Conservation (phyloP, 1,140 invertebrate genomes). For the Papilio machaon region DNA sequence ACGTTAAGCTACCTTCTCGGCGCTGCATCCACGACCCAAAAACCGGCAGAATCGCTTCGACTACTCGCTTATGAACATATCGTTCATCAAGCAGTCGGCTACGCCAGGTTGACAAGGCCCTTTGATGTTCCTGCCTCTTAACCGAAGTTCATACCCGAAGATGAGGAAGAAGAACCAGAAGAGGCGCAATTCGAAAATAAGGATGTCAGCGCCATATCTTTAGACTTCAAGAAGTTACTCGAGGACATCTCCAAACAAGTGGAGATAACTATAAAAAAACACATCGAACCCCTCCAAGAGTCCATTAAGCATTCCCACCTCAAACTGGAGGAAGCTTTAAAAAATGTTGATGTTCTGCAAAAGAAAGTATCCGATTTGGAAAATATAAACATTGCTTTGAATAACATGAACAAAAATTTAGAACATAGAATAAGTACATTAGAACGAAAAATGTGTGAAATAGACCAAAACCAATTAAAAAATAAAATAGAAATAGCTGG, state of each 20-base stretch:
- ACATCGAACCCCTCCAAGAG: neutral
- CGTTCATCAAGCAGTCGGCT: no score
- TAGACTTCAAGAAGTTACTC: slow-evolving; percentile 11
- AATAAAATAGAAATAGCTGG: slow-evolving; percentile 26
- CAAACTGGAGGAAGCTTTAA: slow-evolving; percentile 11
- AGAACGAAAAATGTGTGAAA: neutral
- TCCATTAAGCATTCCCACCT: neutral
- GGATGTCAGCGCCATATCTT: neutral
- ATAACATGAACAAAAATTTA: slow-evolving; percentile 20
- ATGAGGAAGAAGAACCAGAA: slow-evolving; percentile 4
- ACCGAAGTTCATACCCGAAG: slow-evolving; percentile 14
- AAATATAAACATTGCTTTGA: neutral
- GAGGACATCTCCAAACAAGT: slow-evolving; percentile 20
- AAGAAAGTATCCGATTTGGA: neutral
- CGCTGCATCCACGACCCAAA: no score
- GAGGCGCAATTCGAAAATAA: neutral
- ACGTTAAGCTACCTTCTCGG: no score
- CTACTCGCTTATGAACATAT: no score
- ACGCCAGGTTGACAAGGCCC: no score
- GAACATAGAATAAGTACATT: slow-evolving; percentile 7
- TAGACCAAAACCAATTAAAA: slow-evolving; percentile 16
- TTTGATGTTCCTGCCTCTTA: no score
- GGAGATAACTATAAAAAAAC: slow-evolving; percentile 11
- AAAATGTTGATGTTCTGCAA: neutral
- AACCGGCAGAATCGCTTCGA: no score